Evolutionary conservation across 1,140 invertebrate species (phyloP), one percentile per base, ranked within the genome.

Genomic region (Stratiolaelaps scimitus): DNA sequence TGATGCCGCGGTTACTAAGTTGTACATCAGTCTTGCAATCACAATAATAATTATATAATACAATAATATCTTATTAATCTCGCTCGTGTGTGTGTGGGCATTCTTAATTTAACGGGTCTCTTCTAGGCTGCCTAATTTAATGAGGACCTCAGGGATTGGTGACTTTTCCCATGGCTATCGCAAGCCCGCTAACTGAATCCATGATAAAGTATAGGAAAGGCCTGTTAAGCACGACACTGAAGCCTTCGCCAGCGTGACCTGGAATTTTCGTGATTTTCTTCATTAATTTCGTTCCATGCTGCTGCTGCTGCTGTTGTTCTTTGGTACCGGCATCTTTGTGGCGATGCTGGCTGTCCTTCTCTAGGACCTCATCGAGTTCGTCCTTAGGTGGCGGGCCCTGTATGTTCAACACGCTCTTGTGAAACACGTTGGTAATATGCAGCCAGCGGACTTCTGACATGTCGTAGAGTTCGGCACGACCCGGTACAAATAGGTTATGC

Each of bases 141-240:
- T 10, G 10, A 40, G 10, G 34, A 40, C 34, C 34, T 40, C 34
- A 66, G 20, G 67, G 66, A 43, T 68, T 56, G 6, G n/a, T 66
- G 56, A 72, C 66, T 70, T 72, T 73, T 2, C 72, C 72, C 70
- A 73, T 72, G 0, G 65, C 68, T 48, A 73, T 43, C n/a, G 71
- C 70, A 13, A 73, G 64, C 23, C 72, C 72, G 30, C 67, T 70
- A 23, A 73, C 67, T 29, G 69, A 71, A 48, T 73, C 72, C 23
- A 73, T 67, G 40, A 73, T 67, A 19, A 73, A 71, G 64, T 69
- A 73, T 13, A 73, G 30, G 60, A 73, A 73, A 29, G 70, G 68
- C 19, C 70, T 66, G 45, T 72, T 68, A 20, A 72, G 64, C 6
- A 67, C 40, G 20, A 72, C 67, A 13, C 64, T 65, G 28, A 70